Conservation (phyloP, 2,113 vertebrate genomes). For the Barbus barbus region DNA sequence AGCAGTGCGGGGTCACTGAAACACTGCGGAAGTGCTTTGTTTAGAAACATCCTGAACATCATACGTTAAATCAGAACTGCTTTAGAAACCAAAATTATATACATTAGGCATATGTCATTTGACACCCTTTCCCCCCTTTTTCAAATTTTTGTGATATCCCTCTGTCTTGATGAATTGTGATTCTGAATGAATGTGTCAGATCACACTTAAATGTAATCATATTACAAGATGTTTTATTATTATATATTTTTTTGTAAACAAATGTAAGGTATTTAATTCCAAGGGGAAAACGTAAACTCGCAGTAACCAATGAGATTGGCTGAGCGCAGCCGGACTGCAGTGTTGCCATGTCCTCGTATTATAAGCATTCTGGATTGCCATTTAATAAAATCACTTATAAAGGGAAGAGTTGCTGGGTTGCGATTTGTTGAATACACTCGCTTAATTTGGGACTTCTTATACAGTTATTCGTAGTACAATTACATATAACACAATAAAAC, state of each 20-base stretch:
- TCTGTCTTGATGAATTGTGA: neutral
- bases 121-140: neutral
- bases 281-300: neutral
- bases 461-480: neutral
- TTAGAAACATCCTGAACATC: neutral
- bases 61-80: neutral
- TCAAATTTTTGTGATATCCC: neutral
- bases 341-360: constrained; percentile 2
- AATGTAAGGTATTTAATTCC: no score
- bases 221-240: no score
- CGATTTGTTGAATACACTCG: neutral
- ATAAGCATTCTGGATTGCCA: neutral
- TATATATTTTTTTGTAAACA: no score
- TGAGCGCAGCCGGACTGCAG: neutral
- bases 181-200: neutral
- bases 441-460: no score
- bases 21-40: constrained; percentile 26
- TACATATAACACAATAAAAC: no score
- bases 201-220: neutral
- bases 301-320: neutral
- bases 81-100: neutral
- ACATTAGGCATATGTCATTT: no score
- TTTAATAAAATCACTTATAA: neutral
- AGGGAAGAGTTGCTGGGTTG: neutral
- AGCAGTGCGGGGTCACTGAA: neutral